phyloP scores from a whole-genome alignment of 2,797 vertebrate species.

The Synanceia verrucosa region DNA sequence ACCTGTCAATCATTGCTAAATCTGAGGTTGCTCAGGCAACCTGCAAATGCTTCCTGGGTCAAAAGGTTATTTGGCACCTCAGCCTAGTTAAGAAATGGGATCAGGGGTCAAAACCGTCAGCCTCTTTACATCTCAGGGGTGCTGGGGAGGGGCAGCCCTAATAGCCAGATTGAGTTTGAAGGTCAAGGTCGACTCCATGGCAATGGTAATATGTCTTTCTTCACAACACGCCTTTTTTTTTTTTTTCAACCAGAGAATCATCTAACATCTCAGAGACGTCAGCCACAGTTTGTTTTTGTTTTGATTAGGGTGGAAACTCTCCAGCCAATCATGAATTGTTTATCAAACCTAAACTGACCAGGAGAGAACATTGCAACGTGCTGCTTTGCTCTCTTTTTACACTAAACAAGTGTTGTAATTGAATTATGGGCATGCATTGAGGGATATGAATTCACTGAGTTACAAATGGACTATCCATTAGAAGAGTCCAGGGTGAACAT shows the following conservation, averaged over 20 bases:
- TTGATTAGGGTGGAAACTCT: constrained; percentile 65
- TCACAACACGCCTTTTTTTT: constrained; percentile 56
- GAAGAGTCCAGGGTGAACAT: constrained; percentile 71
- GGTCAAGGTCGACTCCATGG: constrained; percentile 85
- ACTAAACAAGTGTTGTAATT: constrained; percentile 77
- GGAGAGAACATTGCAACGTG: constrained; percentile 63
- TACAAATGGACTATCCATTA: constrained; percentile 81
- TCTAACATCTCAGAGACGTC: constrained; percentile 55
- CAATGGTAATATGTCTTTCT: constrained; percentile 81
- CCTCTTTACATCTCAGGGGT: constrained; percentile 84
- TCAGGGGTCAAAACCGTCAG: constrained; percentile 87
- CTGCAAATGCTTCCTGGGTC: constrained; percentile 86
- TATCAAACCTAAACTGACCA: constrained; percentile 62
- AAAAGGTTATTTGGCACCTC: constrained; percentile 85
- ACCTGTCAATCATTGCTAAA: constrained; percentile 83
- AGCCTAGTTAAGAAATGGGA: constrained; percentile 88
- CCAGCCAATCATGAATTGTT: constrained; percentile 71
- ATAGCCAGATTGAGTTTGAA: constrained; percentile 88
- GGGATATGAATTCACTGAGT: constrained; percentile 78
- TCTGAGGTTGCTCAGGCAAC: constrained; percentile 84
- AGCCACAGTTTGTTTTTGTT: constrained; percentile 71
- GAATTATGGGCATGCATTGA: constrained; percentile 77
- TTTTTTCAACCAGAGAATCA: constrained; percentile 43
- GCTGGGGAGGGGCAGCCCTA: constrained; percentile 78
- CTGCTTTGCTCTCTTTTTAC: constrained; percentile 56